phyloP scores from a whole-genome alignment of 1,140 invertebrate species.

The Diachasma alloeum region DNA sequence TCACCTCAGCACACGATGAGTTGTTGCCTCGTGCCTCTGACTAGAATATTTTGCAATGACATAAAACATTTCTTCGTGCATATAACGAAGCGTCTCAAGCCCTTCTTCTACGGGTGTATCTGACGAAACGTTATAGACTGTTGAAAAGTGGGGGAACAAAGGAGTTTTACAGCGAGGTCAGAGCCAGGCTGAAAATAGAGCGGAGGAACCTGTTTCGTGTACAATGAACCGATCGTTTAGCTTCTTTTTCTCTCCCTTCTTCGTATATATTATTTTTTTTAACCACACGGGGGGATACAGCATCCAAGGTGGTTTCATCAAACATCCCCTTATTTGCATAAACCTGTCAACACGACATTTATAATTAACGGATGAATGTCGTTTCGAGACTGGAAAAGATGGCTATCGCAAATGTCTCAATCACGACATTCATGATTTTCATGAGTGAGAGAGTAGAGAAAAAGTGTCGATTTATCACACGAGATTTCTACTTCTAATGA shows the following conservation, averaged over 20 bases:
- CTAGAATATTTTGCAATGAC: neutral
- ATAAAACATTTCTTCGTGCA: neutral
- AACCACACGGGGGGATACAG: neutral
- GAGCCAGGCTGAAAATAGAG: constrained; percentile 14
- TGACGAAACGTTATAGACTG: neutral
- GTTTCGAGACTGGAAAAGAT: neutral
- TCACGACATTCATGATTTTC: neutral
- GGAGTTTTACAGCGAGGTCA: neutral
- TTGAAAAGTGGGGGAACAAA: neutral
- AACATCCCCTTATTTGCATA: constrained; percentile 24
- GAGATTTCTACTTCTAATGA: neutral
- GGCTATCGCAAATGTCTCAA: constrained; percentile 13
- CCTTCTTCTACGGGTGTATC: neutral
- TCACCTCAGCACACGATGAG: neutral
- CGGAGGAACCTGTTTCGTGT: neutral
- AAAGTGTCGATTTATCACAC: neutral
- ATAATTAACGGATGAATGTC: constrained; percentile 21
- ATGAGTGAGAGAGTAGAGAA: neutral
- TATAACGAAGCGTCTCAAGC: neutral
- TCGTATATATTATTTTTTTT: neutral
- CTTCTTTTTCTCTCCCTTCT: neutral
- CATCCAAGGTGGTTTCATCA: neutral
- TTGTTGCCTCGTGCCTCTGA: neutral
- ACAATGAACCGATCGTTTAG: constrained; percentile 12
- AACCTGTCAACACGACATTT: constrained; percentile 19